A percentile compares a stretch with the other conserved stretches of the same genome.
Evolutionary conservation across 2,888 invertebrate genomes (phyloP).

Genomic region (Macrophya alboannulata): DNA sequence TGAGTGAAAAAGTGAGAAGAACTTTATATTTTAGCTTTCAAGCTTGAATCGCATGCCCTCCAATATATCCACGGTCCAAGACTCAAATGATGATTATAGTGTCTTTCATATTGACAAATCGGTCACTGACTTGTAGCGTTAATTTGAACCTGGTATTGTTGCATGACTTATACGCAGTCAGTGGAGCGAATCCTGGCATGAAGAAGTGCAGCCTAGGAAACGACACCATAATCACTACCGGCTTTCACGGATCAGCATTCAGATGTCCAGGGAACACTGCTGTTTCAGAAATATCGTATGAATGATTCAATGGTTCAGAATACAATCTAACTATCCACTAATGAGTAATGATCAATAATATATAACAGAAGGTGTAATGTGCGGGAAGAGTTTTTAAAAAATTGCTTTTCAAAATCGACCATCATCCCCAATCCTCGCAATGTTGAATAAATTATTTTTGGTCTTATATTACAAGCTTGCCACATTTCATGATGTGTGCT

Average conservation of each 20-base stretch:
- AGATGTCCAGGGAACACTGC: conserved; percentile 83
- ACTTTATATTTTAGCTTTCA: neutral
- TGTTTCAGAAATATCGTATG: neutral
- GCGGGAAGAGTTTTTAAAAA: neutral
- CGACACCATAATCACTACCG: conserved; percentile 85
- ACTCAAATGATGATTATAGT: neutral
- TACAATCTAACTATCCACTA: neutral
- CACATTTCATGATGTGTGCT: neutral
- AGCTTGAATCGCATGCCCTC: neutral
- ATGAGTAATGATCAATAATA: neutral
- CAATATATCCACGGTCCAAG: neutral
- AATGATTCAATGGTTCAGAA: neutral
- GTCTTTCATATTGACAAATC: conserved; percentile 15
- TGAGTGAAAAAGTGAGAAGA: neutral
- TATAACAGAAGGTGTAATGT: neutral
- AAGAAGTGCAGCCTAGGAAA: conserved; percentile 84
- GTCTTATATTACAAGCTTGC: neutral
- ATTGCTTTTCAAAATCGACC: neutral
- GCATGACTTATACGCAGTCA: conserved; percentile 81
- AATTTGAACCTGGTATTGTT: conserved; percentile 81
- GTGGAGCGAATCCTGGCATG: conserved; percentile 85
- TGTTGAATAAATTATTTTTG: neutral
- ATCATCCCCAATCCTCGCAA: neutral
- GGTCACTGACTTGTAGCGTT: conserved; percentile 79
- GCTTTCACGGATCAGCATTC: conserved; percentile 84